phyloP scores from a whole-genome alignment of 1,140 invertebrate species.

The Cataglyphis hispanica region DNA sequence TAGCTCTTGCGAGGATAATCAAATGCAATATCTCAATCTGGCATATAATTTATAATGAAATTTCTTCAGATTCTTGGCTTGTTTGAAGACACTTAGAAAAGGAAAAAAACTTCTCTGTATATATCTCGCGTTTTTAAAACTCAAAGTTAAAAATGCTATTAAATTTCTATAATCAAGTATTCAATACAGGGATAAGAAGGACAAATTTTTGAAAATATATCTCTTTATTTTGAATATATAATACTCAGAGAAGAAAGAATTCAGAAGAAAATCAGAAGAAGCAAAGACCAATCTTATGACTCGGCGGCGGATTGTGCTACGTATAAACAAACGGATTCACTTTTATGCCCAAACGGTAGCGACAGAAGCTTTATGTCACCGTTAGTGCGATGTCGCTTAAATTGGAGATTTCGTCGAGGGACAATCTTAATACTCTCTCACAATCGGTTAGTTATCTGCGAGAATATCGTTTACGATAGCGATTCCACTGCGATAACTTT shows the following conservation, averaged over 20 bases:
- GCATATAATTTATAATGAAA: background rate
- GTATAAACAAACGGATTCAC: background rate
- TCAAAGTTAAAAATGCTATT: background rate
- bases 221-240: background rate
- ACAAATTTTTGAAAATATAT: background rate
- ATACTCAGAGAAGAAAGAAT: background rate
- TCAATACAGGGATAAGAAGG: background rate
- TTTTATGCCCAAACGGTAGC: slow-evolving; percentile 7
- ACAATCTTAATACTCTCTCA: slow-evolving; percentile 68
- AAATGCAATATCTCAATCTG: background rate
- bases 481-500: background rate
- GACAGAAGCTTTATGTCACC: slow-evolving; percentile 47
- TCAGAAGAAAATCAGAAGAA: background rate
- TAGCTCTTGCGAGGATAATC: background rate
- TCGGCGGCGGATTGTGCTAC: background rate
- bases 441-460: slow-evolving; percentile 63
- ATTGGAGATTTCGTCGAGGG: slow-evolving; percentile 71
- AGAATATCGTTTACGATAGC: background rate
- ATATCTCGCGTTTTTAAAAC: background rate
- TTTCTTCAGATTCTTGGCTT: background rate
- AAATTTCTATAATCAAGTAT: background rate
- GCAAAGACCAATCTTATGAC: background rate
- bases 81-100: background rate
- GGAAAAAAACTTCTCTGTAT: background rate
- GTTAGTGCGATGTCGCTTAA: slow-evolving; percentile 69